Percentiles rank a stretch among this genome's conserved stretches.
Conservation (phyloP, 2,888 invertebrate species). For the Hypomecis punctinalis region DNA sequence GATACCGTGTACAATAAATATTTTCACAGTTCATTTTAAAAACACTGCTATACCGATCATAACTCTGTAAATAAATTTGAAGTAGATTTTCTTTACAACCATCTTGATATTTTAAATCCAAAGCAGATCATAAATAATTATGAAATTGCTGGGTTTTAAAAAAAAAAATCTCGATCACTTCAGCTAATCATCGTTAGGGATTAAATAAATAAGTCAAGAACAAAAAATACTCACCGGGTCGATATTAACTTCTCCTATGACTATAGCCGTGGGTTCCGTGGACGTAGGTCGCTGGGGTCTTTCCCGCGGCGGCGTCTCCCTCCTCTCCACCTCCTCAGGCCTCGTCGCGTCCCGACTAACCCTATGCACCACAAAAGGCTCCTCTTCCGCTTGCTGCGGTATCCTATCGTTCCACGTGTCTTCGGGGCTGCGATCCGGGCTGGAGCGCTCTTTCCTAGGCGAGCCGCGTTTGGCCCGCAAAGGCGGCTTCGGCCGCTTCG, state of each 20-base stretch:
- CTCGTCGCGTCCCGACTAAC: conserved; percentile 47
- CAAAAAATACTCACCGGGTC: conserved; percentile 67
- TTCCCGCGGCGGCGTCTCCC: conserved; percentile 60
- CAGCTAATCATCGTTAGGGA: no score
- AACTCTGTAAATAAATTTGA: no score
- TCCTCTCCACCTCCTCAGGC: conserved; percentile 29
- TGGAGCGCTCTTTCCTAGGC: conserved; percentile 88
- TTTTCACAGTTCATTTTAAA: no score
- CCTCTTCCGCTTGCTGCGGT: conserved; percentile 53
- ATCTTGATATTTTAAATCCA: no score
- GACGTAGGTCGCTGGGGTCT: conserved; percentile 48
- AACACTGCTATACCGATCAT: no score
- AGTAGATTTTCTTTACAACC: no score
- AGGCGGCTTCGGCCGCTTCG: conserved; percentile 95
- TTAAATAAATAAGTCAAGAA: no score
- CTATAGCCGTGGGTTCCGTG: conserved; percentile 72
- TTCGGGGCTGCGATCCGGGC: conserved; percentile 70
- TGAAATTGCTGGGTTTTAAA: no score
- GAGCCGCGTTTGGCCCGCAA: conserved; percentile 90
- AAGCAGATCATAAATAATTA: no score
- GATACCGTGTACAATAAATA: no score
- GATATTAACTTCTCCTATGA: conserved; percentile 75
- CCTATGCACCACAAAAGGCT: conserved; percentile 58
- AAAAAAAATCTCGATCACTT: no score
- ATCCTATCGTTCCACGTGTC: conserved; percentile 57